Percentiles rank a stretch among this genome's conserved stretches.
These are phyloP conservation scores for Coreius guichenoti DNA, from an alignment of 2,797 vertebrate genomes.

Conservation along the genomic window DNA sequence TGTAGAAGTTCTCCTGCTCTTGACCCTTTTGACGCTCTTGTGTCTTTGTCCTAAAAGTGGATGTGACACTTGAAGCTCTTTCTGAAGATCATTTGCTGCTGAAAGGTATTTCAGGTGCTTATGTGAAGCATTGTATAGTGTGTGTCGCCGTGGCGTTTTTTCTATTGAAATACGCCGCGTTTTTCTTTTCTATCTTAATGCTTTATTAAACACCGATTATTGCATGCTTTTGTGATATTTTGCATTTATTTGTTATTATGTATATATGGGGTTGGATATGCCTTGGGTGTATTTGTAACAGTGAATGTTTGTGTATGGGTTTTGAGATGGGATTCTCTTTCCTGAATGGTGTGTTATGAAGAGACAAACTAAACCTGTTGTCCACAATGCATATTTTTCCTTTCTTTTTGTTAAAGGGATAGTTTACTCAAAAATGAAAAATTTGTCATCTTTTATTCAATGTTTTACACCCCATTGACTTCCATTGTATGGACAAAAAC, in stretches of 20 bases:
- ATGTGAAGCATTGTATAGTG: neutral
- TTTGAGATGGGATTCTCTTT: conserved; percentile 16
- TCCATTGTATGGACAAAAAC: neutral
- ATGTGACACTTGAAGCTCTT: conserved; percentile 31
- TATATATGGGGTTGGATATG: neutral
- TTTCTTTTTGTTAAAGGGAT: neutral
- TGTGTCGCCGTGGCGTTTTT: neutral
- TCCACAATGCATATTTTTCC: conserved; percentile 1
- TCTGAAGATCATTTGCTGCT: conserved; percentile 34
- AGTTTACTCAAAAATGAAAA: neutral
- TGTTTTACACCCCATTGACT: neutral
- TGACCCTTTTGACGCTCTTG: conserved; percentile 17
- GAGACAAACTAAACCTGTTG: neutral
- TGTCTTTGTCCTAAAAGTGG: conserved; percentile 36
- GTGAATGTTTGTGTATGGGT: conserved; percentile 9
- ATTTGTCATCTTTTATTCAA: neutral
- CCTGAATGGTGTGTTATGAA: conserved; percentile 4
- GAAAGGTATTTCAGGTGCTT: conserved; percentile 41
- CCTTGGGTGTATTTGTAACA: neutral
- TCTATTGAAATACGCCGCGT: too few species aligned
- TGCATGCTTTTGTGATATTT: neutral
- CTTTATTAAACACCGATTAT: neutral
- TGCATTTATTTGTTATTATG: conserved; percentile 21
- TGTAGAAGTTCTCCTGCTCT: conserved; percentile 33
- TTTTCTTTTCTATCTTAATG: neutral